These are phyloP conservation scores for Drosophila aff. DNA, from an alignment of 1,140 invertebrate genomes.

Conservation along the genomic window DNA sequence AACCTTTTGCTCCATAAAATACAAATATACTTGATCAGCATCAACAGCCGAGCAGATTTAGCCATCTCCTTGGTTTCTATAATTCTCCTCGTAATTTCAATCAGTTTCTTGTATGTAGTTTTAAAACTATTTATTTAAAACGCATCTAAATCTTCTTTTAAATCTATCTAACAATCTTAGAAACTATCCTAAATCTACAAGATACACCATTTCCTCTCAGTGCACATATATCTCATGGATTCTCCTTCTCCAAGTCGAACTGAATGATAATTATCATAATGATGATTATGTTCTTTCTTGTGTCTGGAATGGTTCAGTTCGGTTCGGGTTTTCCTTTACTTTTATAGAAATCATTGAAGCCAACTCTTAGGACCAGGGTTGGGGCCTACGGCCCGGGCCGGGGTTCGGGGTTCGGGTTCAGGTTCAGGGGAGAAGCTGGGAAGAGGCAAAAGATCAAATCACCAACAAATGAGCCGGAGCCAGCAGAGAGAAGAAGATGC, in stretches of 20 bases:
- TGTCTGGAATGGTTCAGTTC: conserved; percentile 40
- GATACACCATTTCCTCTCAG: neutral
- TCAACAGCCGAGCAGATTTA: neutral
- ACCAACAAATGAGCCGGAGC: conserved; percentile 73
- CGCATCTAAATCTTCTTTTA: neutral
- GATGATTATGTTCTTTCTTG: conserved; percentile 61
- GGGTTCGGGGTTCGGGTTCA: neutral
- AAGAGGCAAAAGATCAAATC: conserved; percentile 73
- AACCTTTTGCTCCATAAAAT: neutral
- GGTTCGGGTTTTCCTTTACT: conserved; percentile 49
- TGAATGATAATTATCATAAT: conserved; percentile 70
- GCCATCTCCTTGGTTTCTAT: neutral
- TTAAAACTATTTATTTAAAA: neutral
- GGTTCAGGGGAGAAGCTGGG: conserved; percentile 28
- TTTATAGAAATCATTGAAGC: conserved; percentile 77
- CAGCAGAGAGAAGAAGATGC: conserved; percentile 51
- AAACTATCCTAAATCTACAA: neutral
- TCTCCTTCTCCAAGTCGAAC: conserved; percentile 25
- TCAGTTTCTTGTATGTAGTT: neutral
- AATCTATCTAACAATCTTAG: neutral
- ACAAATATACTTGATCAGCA: neutral
- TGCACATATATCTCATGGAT: conserved; percentile 14
- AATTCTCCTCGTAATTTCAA: neutral
- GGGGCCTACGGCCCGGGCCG: neutral
- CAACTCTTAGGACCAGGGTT: conserved; percentile 27